A percentile compares a stretch with the other conserved stretches of the same genome.
Conservation (phyloP, 2,888 invertebrate species). For the Sinopyrophorus schimmeli region DNA sequence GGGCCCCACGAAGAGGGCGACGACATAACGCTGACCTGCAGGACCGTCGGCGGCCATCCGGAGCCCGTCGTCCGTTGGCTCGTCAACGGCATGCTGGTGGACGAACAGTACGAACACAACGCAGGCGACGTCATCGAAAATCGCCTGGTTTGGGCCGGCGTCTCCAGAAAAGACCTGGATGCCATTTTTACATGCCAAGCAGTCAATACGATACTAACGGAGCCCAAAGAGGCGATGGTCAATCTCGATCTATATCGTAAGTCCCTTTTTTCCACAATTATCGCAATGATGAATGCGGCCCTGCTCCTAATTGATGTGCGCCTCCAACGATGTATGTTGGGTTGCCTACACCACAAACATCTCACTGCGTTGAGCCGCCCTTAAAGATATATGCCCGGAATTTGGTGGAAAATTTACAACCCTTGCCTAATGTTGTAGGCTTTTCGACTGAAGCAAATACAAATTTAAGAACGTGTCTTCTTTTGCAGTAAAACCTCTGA, state of each 20-base stretch:
- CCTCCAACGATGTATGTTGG: too few species aligned
- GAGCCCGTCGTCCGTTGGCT: conserved; percentile 83
- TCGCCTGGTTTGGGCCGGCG: conserved; percentile 72
- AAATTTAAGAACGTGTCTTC: too few species aligned
- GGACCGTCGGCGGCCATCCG: conserved; percentile 85
- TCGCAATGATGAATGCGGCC: background rate
- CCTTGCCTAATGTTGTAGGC: too few species aligned
- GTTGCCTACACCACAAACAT: too few species aligned
- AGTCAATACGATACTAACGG: conserved; percentile 80
- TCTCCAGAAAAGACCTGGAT: conserved; percentile 78
- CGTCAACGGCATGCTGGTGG: conserved; percentile 77
- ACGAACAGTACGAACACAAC: conserved; percentile 82
- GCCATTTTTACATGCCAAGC: conserved; percentile 88
- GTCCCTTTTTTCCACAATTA: conserved; percentile 50
- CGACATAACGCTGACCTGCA: conserved; percentile 81
- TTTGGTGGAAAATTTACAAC: too few species aligned
- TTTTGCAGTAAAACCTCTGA: conserved; percentile 85
- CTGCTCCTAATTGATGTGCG: too few species aligned
- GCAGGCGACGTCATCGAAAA: conserved; percentile 87
- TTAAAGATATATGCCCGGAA: too few species aligned
- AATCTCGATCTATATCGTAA: conserved; percentile 80
- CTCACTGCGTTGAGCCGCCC: too few species aligned
- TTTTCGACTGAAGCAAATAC: conserved; percentile 4
- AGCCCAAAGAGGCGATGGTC: conserved; percentile 76
- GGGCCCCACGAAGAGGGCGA: conserved; percentile 87